These are phyloP conservation scores for Onychomys leucogaster DNA, from an alignment of 2,797 vertebrate species.

Conservation along the genomic window DNA sequence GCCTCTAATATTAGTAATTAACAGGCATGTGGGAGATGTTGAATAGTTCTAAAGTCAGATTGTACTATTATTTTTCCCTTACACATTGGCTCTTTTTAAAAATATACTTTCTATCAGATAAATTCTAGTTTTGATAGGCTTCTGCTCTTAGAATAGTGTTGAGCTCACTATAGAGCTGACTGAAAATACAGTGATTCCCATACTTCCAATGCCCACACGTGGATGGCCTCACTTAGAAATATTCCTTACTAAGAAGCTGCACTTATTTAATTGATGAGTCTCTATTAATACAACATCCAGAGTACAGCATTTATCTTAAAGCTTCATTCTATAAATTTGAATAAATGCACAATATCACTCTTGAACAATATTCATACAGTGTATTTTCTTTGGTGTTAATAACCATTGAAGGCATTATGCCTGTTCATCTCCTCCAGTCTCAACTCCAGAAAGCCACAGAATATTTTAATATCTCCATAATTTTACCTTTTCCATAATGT, in stretches of 20 bases:
- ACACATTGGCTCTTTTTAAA: not conserved
- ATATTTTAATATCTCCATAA: not conserved
- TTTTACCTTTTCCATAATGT: not conserved
- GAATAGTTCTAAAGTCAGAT: not conserved
- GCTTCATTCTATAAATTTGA: not conserved
- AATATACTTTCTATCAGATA: not conserved
- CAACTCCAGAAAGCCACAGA: not conserved
- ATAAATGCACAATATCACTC: not conserved
- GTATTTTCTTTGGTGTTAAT: not conserved
- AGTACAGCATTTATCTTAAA: not conserved
- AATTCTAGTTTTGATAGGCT: not conserved
- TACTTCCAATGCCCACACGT: not conserved
- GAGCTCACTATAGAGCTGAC: not conserved
- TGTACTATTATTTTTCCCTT: not conserved
- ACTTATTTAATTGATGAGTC: not conserved
- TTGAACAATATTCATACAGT: not conserved
- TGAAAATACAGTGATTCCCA: not conserved
- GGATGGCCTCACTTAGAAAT: not conserved
- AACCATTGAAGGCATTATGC: not conserved
- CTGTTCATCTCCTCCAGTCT: no score
- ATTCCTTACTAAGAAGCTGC: accelerated
- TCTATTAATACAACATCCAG: not conserved
- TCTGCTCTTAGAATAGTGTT: not conserved
- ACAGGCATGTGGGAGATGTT: not conserved
- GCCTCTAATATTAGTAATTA: not conserved